phyloP scores from a whole-genome alignment of 2,888 invertebrate genomes.

The Ormia ochracea region DNA sequence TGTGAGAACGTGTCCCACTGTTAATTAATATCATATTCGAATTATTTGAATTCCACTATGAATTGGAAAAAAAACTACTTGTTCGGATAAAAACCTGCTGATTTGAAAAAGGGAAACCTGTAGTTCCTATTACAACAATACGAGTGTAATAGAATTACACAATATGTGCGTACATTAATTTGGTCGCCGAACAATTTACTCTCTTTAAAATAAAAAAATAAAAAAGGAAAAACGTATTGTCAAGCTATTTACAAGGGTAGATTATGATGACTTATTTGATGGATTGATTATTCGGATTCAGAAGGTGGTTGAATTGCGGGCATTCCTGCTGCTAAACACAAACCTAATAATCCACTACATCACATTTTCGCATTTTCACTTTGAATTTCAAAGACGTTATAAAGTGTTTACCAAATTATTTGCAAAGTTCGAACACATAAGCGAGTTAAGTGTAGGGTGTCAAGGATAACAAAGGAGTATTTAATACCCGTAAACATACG shows the following conservation, averaged over 20 bases:
- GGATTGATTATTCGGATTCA: slow-evolving; percentile 42
- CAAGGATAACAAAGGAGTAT: slow-evolving; percentile 41
- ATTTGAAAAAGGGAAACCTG: slow-evolving; percentile 58
- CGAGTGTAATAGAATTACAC: slow-evolving; percentile 63
- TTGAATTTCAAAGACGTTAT: neutral
- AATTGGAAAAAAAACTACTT: slow-evolving; percentile 24
- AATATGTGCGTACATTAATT: slow-evolving; percentile 69
- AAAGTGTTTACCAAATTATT: neutral
- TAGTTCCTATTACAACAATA: slow-evolving; percentile 64
- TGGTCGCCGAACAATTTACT: slow-evolving; percentile 70
- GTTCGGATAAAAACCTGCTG: slow-evolving; percentile 61
- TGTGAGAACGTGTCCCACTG: slow-evolving; percentile 64
- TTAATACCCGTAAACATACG: slow-evolving; percentile 59
- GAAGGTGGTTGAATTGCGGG: slow-evolving; percentile 30
- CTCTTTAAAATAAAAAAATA: slow-evolving; percentile 67
- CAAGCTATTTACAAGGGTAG: slow-evolving; percentile 59
- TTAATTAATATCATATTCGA: slow-evolving; percentile 64
- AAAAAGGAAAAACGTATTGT: slow-evolving; percentile 73
- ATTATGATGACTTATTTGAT: slow-evolving; percentile 59
- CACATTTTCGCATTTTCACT: neutral
- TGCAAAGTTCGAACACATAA: neutral
- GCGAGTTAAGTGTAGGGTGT: slow-evolving; percentile 59
- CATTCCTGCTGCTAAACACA: neutral
- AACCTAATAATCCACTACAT: neutral
- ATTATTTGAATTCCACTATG: slow-evolving; percentile 66